Evolutionary conservation across 53 echinoderm and acorn worm species (phyloP).

Genomic region (Apostichopus leukothele): DNA sequence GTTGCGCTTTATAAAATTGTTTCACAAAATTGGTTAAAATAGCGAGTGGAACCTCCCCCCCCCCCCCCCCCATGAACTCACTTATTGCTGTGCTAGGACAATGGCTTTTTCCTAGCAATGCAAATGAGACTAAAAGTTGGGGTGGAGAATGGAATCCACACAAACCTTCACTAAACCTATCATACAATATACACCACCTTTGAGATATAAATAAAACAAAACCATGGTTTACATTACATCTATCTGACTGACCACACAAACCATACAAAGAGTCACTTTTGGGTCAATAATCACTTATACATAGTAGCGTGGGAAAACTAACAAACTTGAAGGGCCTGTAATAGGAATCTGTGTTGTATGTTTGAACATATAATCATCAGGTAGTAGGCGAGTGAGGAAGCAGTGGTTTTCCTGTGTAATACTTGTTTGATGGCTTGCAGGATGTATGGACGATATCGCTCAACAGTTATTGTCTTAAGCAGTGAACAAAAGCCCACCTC

Average conservation of each 20-base stretch:
- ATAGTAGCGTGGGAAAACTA: conserved; percentile 39
- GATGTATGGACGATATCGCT: conserved; percentile 2
- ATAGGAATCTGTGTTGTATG: neutral
- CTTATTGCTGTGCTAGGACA: too few relatives aligned
- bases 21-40: too few relatives aligned
- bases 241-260: neutral
- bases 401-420: conserved; percentile 38
- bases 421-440: conserved; percentile 26
- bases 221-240: too few relatives aligned
- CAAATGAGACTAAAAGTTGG: too few relatives aligned
- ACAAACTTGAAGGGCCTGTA: neutral
- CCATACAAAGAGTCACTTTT: neutral
- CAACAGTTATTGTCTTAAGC: neutral
- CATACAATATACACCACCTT: too few relatives aligned
- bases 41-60: too few relatives aligned
- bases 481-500: neutral
- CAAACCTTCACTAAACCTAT: too few relatives aligned
- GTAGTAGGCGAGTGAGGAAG: conserved; percentile 35
- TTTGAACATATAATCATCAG: neutral
- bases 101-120: too few relatives aligned
- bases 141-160: too few relatives aligned
- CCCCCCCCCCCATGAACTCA: too few relatives aligned
- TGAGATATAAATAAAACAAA: too few relatives aligned
- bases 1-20: too few relatives aligned
- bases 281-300: neutral